These are phyloP conservation scores for Athripsodes cinereus DNA, from an alignment of 2,888 invertebrate genomes.

Conservation along the genomic window DNA sequence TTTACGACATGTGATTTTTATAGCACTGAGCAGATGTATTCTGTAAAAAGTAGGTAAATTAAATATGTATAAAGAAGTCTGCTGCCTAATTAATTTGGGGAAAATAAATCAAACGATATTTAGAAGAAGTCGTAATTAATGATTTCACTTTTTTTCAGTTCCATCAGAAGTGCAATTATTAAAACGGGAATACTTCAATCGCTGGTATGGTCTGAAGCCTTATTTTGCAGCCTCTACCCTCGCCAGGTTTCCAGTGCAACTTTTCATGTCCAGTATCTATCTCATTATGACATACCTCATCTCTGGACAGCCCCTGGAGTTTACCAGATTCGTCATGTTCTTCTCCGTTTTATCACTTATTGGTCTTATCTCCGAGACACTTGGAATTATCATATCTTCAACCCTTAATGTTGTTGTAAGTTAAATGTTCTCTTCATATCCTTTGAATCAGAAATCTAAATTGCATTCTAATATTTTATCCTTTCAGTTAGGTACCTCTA, in stretches of 20 bases:
- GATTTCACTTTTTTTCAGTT: conserved; percentile 50
- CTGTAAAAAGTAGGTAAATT: no score
- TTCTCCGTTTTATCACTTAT: conserved; percentile 63
- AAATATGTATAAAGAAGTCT: no score
- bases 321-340: conserved; percentile 60
- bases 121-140: no score
- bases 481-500: no score
- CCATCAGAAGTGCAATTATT: conserved; percentile 70
- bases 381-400: conserved; percentile 70
- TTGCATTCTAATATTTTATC: not conserved
- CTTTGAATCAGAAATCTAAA: not conserved
- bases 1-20: no score
- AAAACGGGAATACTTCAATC: conserved; percentile 78
- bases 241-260: conserved; percentile 66
- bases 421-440: conserved; percentile 29
- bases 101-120: no score
- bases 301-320: conserved; percentile 71
- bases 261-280: conserved; percentile 62
- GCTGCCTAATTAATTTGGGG: no score
- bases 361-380: conserved; percentile 70
- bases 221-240: conserved; percentile 71
- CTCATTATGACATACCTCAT: conserved; percentile 65
- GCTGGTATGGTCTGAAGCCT: conserved; percentile 75
- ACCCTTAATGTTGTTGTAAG: conserved; percentile 71
- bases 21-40: no score